phyloP scores from a whole-genome alignment of 2,113 vertebrate species.

The Camelus dromedarius region DNA sequence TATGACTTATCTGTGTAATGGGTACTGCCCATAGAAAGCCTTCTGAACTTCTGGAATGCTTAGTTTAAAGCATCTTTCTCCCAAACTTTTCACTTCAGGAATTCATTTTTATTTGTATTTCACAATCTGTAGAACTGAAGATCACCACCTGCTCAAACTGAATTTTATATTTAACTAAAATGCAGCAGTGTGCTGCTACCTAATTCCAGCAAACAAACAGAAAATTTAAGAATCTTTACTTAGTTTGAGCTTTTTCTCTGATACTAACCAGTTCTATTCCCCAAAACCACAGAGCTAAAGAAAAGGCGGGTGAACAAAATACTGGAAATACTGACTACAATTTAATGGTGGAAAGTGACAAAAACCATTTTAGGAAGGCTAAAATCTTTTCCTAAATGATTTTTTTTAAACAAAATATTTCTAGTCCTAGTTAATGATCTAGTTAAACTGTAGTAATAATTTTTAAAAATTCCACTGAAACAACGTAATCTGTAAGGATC shows the following conservation, averaged over 20 bases:
- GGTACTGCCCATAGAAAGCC: not conserved
- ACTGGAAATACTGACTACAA: not conserved
- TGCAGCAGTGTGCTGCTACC: not conserved
- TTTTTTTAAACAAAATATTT: not conserved
- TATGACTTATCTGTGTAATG: not conserved
- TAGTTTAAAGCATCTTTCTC: conserved; percentile 8
- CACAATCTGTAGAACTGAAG: not conserved
- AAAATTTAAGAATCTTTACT: conserved; percentile 5
- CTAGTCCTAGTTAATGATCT: not conserved
- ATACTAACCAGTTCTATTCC: not conserved
- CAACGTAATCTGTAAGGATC: not conserved
- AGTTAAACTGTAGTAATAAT: not conserved
- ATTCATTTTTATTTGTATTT: not conserved
- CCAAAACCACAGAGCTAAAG: not conserved
- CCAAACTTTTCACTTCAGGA: not conserved
- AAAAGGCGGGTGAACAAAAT: not conserved
- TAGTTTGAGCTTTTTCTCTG: not conserved
- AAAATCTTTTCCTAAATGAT: not conserved
- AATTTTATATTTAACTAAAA: conserved; percentile 26
- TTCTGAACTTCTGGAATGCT: not conserved
- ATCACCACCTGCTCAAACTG: not conserved
- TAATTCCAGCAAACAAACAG: not conserved
- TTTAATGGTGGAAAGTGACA: conserved; percentile 30
- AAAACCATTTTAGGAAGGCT: not conserved
- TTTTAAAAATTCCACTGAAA: conserved; percentile 41